Evolutionary conservation across 2,888 invertebrate species (phyloP).

Genomic region (Onchidella celtica): DNA sequence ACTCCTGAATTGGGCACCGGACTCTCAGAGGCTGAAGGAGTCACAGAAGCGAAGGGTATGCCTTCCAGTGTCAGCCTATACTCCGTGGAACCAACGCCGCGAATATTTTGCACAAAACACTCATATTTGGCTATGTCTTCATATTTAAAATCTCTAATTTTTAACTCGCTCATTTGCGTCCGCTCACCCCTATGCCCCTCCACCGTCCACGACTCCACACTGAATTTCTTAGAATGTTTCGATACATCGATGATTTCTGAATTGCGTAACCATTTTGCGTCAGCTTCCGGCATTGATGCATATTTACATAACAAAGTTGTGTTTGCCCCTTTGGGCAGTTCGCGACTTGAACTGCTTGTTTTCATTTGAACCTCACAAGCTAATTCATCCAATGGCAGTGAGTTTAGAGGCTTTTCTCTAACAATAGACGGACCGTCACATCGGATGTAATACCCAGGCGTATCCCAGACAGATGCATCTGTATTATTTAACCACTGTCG

Average conservation of each 20-base stretch:
- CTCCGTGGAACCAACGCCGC: slow-evolving; percentile 60
- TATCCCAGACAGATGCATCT: slow-evolving; percentile 63
- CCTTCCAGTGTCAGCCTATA: slow-evolving; percentile 64
- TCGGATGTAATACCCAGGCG: slow-evolving; percentile 57
- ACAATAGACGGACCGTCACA: slow-evolving; percentile 68
- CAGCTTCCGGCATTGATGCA: slow-evolving; percentile 65
- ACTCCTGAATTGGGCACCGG: slow-evolving; percentile 33
- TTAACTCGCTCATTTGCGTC: slow-evolving; percentile 58
- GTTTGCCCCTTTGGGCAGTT: slow-evolving; percentile 57
- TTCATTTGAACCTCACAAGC: slow-evolving; percentile 70
- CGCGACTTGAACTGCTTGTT: slow-evolving; percentile 62
- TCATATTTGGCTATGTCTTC: slow-evolving; percentile 69
- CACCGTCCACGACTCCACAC: slow-evolving; percentile 44
- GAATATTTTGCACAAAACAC: slow-evolving; percentile 67
- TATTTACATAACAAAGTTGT: slow-evolving; percentile 66
- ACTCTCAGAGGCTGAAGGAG: slow-evolving; percentile 47
- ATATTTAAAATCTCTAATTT: slow-evolving; percentile 64
- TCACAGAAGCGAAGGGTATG: slow-evolving; percentile 53
- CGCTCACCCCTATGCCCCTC: slow-evolving; percentile 44
- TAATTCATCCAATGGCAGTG: slow-evolving; percentile 63
- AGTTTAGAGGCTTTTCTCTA: slow-evolving; percentile 59
- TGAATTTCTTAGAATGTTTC: slow-evolving; percentile 58
- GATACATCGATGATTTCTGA: slow-evolving; percentile 55
- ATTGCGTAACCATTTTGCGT: slow-evolving; percentile 67
- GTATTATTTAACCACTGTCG: slow-evolving; percentile 64